Conservation (phyloP, 2,113 vertebrate species). For the Nothocercus nigrocapillus region DNA sequence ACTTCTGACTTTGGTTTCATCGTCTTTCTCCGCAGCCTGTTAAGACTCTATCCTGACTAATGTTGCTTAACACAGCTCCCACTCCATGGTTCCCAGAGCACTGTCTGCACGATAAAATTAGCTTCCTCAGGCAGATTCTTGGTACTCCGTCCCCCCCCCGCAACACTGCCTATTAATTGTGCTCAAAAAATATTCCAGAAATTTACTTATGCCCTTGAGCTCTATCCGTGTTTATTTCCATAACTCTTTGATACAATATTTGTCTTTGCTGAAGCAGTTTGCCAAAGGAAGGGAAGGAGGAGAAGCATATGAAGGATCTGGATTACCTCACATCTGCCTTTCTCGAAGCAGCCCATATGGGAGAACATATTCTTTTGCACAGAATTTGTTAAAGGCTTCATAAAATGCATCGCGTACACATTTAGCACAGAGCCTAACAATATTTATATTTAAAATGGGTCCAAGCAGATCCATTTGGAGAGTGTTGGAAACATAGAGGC, state of each 20-base stretch:
- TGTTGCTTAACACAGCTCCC: constrained; percentile 56
- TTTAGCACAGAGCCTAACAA: constrained; percentile 41
- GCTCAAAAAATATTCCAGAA: constrained; percentile 58
- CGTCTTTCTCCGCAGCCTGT: constrained; percentile 36
- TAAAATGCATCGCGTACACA: not conserved
- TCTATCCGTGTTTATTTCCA: constrained; percentile 68
- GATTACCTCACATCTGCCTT: constrained; percentile 75
- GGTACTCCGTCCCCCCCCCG: not conserved
- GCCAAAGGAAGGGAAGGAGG: constrained; percentile 66
- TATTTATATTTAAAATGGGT: constrained; percentile 53
- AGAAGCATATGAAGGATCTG: constrained; percentile 65
- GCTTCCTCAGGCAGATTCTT: constrained; percentile 53
- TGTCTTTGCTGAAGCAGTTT: constrained; percentile 72
- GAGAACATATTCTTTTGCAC: constrained; percentile 76
- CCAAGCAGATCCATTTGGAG: constrained; percentile 72
- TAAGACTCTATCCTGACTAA: constrained; percentile 57
- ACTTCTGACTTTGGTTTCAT: not conserved
- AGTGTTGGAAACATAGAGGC: constrained; percentile 32
- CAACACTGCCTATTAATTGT: constrained; percentile 45
- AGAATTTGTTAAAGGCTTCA: constrained; percentile 69
- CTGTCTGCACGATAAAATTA: constrained; percentile 40
- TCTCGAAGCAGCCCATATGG: constrained; percentile 76
- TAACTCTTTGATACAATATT: constrained; percentile 68
- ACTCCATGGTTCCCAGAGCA: constrained; percentile 46
- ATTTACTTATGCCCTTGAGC: constrained; percentile 70